Evolutionary conservation across 2,797 vertebrate species (phyloP).

Genomic region (Paratrypauchen microcephalus): DNA sequence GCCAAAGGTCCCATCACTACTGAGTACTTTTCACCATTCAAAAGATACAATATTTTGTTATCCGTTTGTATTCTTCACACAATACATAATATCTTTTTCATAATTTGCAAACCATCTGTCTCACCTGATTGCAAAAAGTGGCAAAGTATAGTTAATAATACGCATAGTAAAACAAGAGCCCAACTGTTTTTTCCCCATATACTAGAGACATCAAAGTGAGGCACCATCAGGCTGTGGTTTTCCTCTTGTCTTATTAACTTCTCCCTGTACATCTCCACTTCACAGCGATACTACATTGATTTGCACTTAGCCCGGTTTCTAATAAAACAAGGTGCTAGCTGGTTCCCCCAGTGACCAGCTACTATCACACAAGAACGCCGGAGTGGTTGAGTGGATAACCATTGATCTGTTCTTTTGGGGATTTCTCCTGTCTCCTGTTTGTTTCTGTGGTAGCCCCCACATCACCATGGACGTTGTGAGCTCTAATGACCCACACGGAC

Average conservation of each 20-base stretch:
- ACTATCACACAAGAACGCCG: conserved; percentile 32
- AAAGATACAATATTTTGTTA: no score
- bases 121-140: background rate
- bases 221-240: background rate
- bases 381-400: conserved; percentile 34
- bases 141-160: background rate
- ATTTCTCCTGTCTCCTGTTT: conserved; percentile 39
- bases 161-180: background rate
- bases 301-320: conserved; percentile 58
- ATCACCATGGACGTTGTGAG: conserved; percentile 46
- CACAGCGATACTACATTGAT: conserved; percentile 49
- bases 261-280: conserved; percentile 33
- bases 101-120: background rate
- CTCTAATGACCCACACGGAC: conserved; percentile 62
- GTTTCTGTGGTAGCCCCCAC: conserved; percentile 46
- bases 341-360: conserved; percentile 43
- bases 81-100: no score
- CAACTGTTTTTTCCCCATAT: background rate
- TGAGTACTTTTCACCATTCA: no score
- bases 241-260: conserved; percentile 44
- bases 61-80: no score
- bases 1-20: no score
- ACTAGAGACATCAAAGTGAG: background rate
- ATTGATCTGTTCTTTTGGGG: conserved; percentile 60
- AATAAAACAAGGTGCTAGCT: conserved; percentile 60